Evolutionary conservation across 2,888 invertebrate species (phyloP).

Genomic region (Nebria brevicollis): DNA sequence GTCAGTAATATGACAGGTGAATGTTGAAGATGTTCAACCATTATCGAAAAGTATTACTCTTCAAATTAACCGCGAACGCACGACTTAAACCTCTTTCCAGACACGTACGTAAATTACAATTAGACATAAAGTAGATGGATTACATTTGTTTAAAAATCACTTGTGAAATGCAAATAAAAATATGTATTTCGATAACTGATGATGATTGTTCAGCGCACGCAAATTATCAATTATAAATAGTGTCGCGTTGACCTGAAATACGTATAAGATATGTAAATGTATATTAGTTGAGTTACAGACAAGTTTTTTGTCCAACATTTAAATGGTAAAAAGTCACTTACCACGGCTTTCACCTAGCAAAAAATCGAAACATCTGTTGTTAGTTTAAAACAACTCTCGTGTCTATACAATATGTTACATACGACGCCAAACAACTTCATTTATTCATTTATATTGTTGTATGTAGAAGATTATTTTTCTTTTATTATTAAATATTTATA

Average conservation of each 20-base stretch:
- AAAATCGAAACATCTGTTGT: slow-evolving; percentile 43
- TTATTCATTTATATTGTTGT: too few species aligned
- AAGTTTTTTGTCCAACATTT: slow-evolving; percentile 30
- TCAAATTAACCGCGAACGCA: slow-evolving; percentile 4
- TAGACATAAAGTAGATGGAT: not conserved
- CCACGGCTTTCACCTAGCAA: slow-evolving; percentile 41
- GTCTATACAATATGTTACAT: not conserved
- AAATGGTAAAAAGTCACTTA: slow-evolving; percentile 41
- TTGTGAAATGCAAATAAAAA: not conserved
- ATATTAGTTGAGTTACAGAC: slow-evolving; percentile 34
- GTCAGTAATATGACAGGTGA: slow-evolving; percentile 49
- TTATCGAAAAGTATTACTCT: slow-evolving; percentile 24
- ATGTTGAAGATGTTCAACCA: slow-evolving; percentile 31
- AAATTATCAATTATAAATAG: slow-evolving; percentile 11
- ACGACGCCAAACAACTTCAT: too few species aligned
- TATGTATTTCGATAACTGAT: not conserved
- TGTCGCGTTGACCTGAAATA: slow-evolving; percentile 38
- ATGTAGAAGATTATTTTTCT: too few species aligned
- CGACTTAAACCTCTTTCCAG: not conserved
- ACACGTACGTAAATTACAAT: not conserved
- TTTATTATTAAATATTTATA: too few species aligned
- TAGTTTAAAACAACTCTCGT: not conserved
- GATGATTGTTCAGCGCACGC: not conserved
- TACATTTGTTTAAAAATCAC: not conserved
- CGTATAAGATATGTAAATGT: slow-evolving; percentile 41